phyloP scores from a whole-genome alignment of 2,888 invertebrate genomes.

The Fragum sueziense region DNA sequence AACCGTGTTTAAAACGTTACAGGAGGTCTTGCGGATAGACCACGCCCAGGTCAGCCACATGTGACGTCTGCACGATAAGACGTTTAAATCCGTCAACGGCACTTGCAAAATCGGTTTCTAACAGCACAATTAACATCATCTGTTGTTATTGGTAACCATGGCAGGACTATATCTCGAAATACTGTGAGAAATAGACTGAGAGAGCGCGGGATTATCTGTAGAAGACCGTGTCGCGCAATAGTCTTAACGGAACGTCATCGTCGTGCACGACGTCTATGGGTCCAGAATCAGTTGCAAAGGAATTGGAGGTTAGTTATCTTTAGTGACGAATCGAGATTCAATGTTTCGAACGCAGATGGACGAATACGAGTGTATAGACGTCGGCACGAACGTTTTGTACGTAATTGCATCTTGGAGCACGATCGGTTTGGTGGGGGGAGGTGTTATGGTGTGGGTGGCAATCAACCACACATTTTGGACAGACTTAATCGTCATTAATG shows the following conservation, averaged over 20 bases:
- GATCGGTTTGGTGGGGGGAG: too few relatives aligned
- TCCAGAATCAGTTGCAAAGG: background rate
- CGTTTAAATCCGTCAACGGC: slow-evolving; percentile 14
- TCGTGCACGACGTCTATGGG: background rate
- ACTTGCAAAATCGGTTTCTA: background rate
- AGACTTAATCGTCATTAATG: too few relatives aligned
- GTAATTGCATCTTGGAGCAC: too few relatives aligned
- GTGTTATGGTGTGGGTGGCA: too few relatives aligned
- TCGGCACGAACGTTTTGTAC: too few relatives aligned
- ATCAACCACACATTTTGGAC: too few relatives aligned
- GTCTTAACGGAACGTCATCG: background rate
- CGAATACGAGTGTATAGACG: background rate
- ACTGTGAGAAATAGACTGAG: background rate
- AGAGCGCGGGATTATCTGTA: background rate
- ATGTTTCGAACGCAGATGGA: background rate
- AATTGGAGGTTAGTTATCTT: background rate
- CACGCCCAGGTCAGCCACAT: background rate
- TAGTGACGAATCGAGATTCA: background rate
- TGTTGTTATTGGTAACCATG: background rate
- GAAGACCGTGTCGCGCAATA: background rate
- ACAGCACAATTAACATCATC: background rate
- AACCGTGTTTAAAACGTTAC: background rate
- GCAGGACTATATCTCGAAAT: background rate
- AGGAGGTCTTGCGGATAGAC: background rate
- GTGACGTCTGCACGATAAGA: slow-evolving; percentile 2